These are phyloP conservation scores for Saccostrea glomerata DNA, from an alignment of 1,140 invertebrate genomes.

Conservation along the genomic window DNA sequence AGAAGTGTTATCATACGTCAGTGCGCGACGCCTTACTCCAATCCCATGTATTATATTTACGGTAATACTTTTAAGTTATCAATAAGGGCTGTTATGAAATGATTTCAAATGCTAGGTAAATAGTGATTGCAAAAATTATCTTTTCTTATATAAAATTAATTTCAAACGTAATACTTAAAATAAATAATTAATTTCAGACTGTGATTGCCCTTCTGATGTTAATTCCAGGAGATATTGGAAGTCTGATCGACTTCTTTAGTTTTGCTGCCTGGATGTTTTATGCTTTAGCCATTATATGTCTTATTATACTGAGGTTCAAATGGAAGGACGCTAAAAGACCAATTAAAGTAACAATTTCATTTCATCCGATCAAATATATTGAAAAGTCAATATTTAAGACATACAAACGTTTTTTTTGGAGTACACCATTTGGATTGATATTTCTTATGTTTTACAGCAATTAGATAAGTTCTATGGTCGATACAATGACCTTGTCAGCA, in stretches of 20 bases:
- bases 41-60: slow-evolving; percentile 94
- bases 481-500: too few relatives aligned
- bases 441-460: too few relatives aligned
- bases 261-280: slow-evolving; percentile 95
- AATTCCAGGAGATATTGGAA: slow-evolving; percentile 86
- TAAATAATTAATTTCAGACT: slow-evolving; percentile 80
- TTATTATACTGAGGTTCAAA: slow-evolving; percentile 86
- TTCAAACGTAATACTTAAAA: too few relatives aligned
- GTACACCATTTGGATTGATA: too few relatives aligned
- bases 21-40: slow-evolving; percentile 91
- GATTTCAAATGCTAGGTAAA: too few relatives aligned
- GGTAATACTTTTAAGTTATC: slow-evolving; percentile 82
- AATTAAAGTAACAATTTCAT: slow-evolving; percentile 83
- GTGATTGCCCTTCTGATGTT: slow-evolving; percentile 87
- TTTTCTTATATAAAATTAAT: too few relatives aligned
- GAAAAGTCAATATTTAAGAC: too few relatives aligned
- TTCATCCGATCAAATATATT: neutral
- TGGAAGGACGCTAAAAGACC: slow-evolving; percentile 85
- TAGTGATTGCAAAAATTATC: too few relatives aligned
- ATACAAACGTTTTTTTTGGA: too few relatives aligned
- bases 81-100: too few relatives aligned
- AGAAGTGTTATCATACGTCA: slow-evolving; percentile 91
- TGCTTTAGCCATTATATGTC: slow-evolving; percentile 88
- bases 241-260: slow-evolving; percentile 92
- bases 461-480: too few relatives aligned